A percentile compares a stretch with the other conserved stretches of the same genome.
phyloP scores from a whole-genome alignment of 2,797 vertebrate genomes.

The Schizopygopsis malacanthus region DNA sequence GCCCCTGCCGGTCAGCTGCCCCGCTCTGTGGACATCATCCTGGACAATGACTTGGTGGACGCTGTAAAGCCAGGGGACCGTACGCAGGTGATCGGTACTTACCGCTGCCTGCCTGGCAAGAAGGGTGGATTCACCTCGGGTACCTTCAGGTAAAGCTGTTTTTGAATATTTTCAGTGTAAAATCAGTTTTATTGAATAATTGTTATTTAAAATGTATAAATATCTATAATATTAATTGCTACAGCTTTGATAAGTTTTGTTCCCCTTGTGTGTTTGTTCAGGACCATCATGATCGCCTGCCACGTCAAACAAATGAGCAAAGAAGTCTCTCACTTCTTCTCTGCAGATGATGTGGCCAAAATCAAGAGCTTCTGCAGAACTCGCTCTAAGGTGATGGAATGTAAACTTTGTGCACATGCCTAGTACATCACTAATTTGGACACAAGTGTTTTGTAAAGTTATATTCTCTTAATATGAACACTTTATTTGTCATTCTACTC shows the following conservation, averaged over 20 bases:
- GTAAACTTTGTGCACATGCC: not conserved
- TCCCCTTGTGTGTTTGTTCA: slow-evolving; percentile 59
- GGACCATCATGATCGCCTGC: slow-evolving; percentile 95
- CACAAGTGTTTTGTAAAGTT: not conserved
- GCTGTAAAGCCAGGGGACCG: slow-evolving; percentile 91
- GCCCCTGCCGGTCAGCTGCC: slow-evolving; percentile 96
- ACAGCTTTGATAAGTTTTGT: not conserved
- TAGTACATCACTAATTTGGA: not conserved
- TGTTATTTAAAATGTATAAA: not conserved
- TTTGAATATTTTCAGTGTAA: not conserved
- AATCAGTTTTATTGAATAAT: not conserved
- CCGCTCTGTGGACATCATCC: slow-evolving; percentile 92
- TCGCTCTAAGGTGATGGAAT: slow-evolving; percentile 82
- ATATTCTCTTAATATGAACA: not conserved
- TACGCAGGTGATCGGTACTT: slow-evolving; percentile 92
- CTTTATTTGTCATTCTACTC: not conserved
- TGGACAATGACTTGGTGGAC: slow-evolving; percentile 97
- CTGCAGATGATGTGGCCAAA: slow-evolving; percentile 89
- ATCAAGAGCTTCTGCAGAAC: slow-evolving; percentile 91
- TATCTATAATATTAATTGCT: not conserved
- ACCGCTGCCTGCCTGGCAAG: slow-evolving; percentile 95
- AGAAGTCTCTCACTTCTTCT: slow-evolving; percentile 85
- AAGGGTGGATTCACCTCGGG: slow-evolving; percentile 94
- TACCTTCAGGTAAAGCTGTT: slow-evolving; percentile 86
- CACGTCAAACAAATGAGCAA: slow-evolving; percentile 94